These are phyloP conservation scores for Sciaenops ocellatus DNA, from an alignment of 2,797 vertebrate species.

Conservation along the genomic window DNA sequence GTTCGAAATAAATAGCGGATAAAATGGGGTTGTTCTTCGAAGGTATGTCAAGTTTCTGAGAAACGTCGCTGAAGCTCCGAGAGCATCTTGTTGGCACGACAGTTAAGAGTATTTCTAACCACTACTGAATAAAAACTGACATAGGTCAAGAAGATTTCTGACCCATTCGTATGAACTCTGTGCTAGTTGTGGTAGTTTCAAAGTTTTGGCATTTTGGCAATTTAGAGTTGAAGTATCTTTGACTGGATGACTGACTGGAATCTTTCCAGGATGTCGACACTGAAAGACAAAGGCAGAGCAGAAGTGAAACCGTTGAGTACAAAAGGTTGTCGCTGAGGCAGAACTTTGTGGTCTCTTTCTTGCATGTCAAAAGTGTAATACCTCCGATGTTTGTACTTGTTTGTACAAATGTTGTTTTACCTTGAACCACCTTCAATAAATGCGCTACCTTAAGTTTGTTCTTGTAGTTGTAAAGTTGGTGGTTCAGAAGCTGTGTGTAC, in stretches of 20 bases:
- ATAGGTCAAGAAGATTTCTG: too few species aligned
- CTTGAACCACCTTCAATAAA: neutral
- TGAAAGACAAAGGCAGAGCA: neutral
- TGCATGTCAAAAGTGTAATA: neutral
- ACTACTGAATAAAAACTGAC: too few species aligned
- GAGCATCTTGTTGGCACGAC: too few species aligned
- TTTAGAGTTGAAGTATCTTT: neutral
- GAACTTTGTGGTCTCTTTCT: neutral
- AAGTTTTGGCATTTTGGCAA: neutral
- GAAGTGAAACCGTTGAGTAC: neutral
- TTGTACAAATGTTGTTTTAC: neutral
- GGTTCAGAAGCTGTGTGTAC: neutral
- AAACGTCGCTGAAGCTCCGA: too few species aligned
- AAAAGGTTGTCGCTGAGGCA: neutral
- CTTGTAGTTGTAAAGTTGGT: neutral
- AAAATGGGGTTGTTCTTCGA: too few species aligned
- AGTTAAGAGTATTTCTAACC: too few species aligned
- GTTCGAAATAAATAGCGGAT: too few species aligned
- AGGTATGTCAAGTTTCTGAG: too few species aligned
- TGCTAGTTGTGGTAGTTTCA: neutral
- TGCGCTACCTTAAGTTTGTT: neutral
- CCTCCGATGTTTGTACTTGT: neutral
- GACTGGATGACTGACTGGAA: neutral
- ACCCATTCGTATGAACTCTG: too few species aligned
- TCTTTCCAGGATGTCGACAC: neutral